These are phyloP conservation scores for Kryptolebias ocellatus DNA, from an alignment of 2,797 vertebrate species.

Conservation along the genomic window DNA sequence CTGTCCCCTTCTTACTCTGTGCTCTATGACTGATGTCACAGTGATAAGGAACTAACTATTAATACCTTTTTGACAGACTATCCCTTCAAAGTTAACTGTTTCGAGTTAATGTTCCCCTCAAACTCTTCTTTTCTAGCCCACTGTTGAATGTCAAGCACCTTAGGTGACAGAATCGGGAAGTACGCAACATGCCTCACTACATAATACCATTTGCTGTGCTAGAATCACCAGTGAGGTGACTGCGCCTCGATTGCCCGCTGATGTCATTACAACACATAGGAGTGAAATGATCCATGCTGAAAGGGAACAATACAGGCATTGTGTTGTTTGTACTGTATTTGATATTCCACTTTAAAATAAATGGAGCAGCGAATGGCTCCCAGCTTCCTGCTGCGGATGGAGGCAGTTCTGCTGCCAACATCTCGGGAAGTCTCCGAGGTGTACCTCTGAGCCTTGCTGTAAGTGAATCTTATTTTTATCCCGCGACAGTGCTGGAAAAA, in stretches of 20 bases:
- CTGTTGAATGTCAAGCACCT: constrained; percentile 33
- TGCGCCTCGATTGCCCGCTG: constrained; percentile 40
- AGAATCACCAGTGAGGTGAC: constrained; percentile 43
- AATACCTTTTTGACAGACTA: neutral
- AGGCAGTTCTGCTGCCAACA: constrained; percentile 52
- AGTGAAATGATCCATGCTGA: constrained; percentile 57
- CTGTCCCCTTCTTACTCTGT: too few relatives aligned
- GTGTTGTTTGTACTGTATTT: constrained; percentile 66
- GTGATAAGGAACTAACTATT: too few relatives aligned
- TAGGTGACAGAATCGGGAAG: constrained; percentile 53
- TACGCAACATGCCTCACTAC: constrained; percentile 28
- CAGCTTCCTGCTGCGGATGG: constrained; percentile 54
- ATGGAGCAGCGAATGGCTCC: constrained; percentile 72
- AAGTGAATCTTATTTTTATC: constrained; percentile 68
- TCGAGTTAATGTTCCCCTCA: constrained; percentile 30
- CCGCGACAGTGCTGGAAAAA: constrained; percentile 38
- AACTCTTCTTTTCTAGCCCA: constrained; percentile 24
- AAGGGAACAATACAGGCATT: constrained; percentile 41
- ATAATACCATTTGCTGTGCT: constrained; percentile 33
- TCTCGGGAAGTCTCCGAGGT: constrained; percentile 59
- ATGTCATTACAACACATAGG: constrained; percentile 37
- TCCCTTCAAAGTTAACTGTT: constrained; percentile 21
- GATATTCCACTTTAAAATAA: constrained; percentile 73
- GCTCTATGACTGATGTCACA: too few relatives aligned
- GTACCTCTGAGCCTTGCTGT: constrained; percentile 49